Conservation (phyloP, 2,797 vertebrate species). For the Pachyuromys duprasi region DNA sequence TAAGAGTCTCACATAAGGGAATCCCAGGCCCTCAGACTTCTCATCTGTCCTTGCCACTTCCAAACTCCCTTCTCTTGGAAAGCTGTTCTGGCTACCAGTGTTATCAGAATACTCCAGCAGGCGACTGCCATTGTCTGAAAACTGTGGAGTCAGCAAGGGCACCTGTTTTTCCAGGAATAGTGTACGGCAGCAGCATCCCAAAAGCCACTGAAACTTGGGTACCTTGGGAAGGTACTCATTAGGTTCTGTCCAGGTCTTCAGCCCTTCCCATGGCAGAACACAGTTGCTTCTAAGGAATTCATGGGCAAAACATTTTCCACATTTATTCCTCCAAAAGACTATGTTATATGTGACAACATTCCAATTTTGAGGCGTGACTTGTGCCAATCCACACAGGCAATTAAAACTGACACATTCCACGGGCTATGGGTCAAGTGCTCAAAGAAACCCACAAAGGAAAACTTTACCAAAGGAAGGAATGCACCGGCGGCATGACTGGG, state of each 20-base stretch:
- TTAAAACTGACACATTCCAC: conserved; percentile 78
- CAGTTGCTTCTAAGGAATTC: conserved; percentile 67
- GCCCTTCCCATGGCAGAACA: conserved; percentile 4
- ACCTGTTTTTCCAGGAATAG: background rate
- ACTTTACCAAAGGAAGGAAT: conserved; percentile 61
- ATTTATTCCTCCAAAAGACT: conserved; percentile 67
- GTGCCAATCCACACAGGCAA: conserved; percentile 81
- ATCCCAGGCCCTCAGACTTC: background rate
- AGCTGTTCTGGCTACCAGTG: background rate
- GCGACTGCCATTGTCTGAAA: background rate
- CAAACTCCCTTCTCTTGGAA: conserved; percentile 53
- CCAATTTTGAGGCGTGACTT: conserved; percentile 66
- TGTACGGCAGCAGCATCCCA: background rate
- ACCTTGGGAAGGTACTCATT: background rate
- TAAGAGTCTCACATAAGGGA: background rate
- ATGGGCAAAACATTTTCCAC: conserved; percentile 74
- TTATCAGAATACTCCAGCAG: background rate
- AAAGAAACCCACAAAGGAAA: conserved; percentile 68
- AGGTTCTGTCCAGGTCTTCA: background rate
- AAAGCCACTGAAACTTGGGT: background rate
- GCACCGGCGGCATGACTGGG: background rate
- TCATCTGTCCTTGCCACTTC: background rate
- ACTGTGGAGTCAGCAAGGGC: background rate
- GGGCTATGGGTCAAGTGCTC: conserved; percentile 73
- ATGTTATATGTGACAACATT: conserved; percentile 76